phyloP scores from a whole-genome alignment of 2,113 vertebrate genomes.

The Gambusia holbrooki region DNA sequence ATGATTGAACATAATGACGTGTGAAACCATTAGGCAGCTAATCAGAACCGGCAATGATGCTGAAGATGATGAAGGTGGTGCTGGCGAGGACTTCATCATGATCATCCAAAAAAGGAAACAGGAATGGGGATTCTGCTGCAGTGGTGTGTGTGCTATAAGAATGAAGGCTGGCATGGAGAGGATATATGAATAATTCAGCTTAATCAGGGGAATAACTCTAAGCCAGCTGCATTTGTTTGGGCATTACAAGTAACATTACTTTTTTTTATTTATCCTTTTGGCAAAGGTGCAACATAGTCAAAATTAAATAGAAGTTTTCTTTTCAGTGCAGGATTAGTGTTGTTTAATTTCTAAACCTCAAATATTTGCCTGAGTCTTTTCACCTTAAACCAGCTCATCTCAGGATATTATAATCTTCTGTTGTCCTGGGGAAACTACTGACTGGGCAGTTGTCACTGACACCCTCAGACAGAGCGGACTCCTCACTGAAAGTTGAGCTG shows the following conservation, averaged over 20 bases:
- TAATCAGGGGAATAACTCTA: not conserved
- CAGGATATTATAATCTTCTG: too few relatives aligned
- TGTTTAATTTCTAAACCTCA: too few relatives aligned
- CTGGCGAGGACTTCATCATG: conserved; percentile 26
- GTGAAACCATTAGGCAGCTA: conserved; percentile 69
- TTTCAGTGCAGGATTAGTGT: too few relatives aligned
- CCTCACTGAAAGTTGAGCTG: too few relatives aligned
- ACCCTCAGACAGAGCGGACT: too few relatives aligned
- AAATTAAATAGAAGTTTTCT: too few relatives aligned
- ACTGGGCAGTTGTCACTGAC: too few relatives aligned
- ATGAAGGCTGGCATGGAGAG: not conserved
- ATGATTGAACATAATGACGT: conserved; percentile 71
- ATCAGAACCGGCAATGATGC: conserved; percentile 61
- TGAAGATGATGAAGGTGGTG: conserved; percentile 57
- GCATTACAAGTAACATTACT: not conserved
- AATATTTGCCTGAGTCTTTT: too few relatives aligned
- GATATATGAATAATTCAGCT: conserved; percentile 30
- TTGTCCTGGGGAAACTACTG: too few relatives aligned
- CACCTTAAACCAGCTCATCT: too few relatives aligned
- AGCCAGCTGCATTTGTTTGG: not conserved
- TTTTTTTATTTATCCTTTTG: not conserved
- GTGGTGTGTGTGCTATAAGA: not conserved
- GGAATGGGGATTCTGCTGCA: conserved; percentile 15
- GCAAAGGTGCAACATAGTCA: too few relatives aligned
- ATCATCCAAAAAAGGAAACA: conserved; percentile 9